These are phyloP conservation scores for Rhadinocentrus ornatus DNA, from an alignment of 2,797 vertebrate species.

Conservation along the genomic window DNA sequence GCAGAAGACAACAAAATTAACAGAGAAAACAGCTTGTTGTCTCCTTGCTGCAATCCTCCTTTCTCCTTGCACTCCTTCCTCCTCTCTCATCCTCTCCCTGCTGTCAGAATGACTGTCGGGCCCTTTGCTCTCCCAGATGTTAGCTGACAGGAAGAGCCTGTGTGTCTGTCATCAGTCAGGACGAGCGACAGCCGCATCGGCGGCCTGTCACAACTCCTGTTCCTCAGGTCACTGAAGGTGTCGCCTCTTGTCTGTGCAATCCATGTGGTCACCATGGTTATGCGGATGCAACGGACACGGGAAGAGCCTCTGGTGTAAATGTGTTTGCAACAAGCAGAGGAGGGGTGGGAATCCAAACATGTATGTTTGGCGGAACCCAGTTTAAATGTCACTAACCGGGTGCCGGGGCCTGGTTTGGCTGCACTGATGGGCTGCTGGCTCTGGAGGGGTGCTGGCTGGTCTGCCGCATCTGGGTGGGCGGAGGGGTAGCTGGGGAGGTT, in stretches of 20 bases:
- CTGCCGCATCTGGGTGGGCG: no score
- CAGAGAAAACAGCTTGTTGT: conserved; percentile 5
- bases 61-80: conserved; percentile 14
- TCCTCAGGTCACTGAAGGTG: conserved; percentile 68
- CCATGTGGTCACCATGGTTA: not conserved
- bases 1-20: not conserved
- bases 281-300: not conserved
- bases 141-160: conserved; percentile 64
- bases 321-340: not conserved
- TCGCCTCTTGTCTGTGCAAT: conserved; percentile 21
- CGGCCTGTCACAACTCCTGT: conserved; percentile 71
- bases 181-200: conserved; percentile 66
- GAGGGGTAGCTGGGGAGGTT: no score
- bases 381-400: not conserved
- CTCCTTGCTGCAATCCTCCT: not conserved
- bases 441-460: no score
- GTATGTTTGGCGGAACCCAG: not conserved
- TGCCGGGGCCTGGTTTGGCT: no score
- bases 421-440: no score
- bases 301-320: not conserved
- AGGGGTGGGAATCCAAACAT: not conserved
- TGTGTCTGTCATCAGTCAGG: conserved; percentile 76
- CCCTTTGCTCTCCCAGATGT: conserved; percentile 67
- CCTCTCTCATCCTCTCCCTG: conserved; percentile 19
- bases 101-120: conserved; percentile 56